phyloP scores from a whole-genome alignment of 1,140 invertebrate species.

The Subanguina moxae region DNA sequence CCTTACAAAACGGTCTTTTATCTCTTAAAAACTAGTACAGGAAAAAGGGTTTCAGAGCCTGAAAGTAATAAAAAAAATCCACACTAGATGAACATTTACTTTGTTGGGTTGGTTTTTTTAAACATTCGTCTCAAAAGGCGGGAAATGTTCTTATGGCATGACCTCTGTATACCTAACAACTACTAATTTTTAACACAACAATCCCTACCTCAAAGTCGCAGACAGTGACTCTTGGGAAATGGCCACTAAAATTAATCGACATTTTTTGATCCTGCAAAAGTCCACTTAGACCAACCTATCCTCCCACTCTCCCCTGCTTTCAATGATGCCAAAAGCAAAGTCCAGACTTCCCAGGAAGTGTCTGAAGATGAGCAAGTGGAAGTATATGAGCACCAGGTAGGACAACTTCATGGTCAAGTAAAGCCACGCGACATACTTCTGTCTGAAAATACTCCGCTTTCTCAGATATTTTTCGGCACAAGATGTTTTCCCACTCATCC shows the following conservation, averaged over 20 bases:
- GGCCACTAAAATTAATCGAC: constrained; percentile 8
- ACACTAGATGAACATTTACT: too few relatives aligned
- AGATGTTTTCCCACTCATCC: background rate
- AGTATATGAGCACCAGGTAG: constrained; percentile 43
- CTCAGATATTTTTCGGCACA: background rate
- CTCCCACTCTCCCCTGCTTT: constrained; percentile 40
- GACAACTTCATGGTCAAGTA: constrained; percentile 49
- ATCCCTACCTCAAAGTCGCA: constrained; percentile 47
- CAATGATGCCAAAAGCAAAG: constrained; percentile 41
- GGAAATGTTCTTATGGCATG: too few relatives aligned
- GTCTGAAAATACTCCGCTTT: constrained; percentile 35
- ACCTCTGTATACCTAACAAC: too few relatives aligned
- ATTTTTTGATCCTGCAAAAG: background rate
- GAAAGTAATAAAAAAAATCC: too few relatives aligned
- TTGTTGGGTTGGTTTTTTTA: too few relatives aligned
- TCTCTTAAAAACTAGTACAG: too few relatives aligned
- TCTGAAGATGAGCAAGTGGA: constrained; percentile 43
- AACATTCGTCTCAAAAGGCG: too few relatives aligned
- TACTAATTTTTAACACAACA: too few relatives aligned
- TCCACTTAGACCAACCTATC: background rate
- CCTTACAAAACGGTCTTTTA: too few relatives aligned
- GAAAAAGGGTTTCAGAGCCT: too few relatives aligned
- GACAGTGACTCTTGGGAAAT: constrained; percentile 48
- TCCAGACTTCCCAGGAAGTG: constrained; percentile 41
- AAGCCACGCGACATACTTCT: constrained; percentile 40